Evolutionary conservation across 2,797 vertebrate genomes (phyloP).

Genomic region (Siniperca scherzeri): DNA sequence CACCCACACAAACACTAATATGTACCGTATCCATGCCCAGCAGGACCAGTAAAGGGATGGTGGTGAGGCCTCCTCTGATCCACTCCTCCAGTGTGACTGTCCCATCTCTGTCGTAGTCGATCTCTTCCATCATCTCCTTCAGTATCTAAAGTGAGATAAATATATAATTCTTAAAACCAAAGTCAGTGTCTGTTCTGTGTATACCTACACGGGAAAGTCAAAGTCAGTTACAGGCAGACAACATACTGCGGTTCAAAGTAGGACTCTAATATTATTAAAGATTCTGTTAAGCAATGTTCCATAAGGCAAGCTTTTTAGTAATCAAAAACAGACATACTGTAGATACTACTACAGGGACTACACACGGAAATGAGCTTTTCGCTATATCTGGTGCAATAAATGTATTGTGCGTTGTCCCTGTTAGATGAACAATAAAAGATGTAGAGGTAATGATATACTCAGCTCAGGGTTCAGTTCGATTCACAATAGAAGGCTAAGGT

Average conservation of each 20-base stretch:
- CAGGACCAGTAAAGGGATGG: slow-evolving; percentile 94
- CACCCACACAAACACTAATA: slow-evolving; percentile 9
- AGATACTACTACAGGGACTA: neutral
- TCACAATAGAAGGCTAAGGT: neutral
- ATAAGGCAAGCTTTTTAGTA: neutral
- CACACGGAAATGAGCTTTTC: no score
- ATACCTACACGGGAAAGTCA: neutral
- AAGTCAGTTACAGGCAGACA: neutral
- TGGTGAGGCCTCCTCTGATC: slow-evolving; percentile 96
- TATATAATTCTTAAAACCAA: slow-evolving; percentile 16
- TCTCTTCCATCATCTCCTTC: slow-evolving; percentile 96
- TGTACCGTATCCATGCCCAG: slow-evolving; percentile 94
- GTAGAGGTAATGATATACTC: neutral
- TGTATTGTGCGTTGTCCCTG: neutral
- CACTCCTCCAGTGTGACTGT: slow-evolving; percentile 95
- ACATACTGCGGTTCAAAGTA: neutral
- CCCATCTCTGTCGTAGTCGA: slow-evolving; percentile 92
- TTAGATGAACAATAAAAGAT: neutral
- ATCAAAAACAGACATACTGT: neutral
- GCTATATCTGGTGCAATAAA: no score
- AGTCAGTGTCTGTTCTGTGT: neutral
- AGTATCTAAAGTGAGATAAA: slow-evolving; percentile 86
- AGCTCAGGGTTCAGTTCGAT: neutral
- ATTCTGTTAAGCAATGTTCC: neutral
- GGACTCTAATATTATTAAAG: neutral